Evolutionary conservation across 2,797 vertebrate species (phyloP), one percentile per base, ranked within the genome.

Genomic region (Peromyscus aztecus): DNA sequence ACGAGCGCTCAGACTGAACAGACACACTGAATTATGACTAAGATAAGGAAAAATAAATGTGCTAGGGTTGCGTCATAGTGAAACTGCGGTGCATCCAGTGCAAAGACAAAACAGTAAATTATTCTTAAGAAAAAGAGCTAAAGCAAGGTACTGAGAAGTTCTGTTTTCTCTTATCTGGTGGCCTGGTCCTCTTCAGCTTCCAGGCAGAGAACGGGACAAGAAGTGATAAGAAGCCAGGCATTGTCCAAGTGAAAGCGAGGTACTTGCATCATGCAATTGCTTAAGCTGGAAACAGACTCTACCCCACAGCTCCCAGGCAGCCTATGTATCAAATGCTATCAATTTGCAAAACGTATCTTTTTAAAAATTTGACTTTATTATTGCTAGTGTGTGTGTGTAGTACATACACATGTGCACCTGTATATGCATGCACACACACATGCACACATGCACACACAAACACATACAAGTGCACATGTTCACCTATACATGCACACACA

Each of bases 91-190:
- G 0, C 27, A 43, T 59, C 43, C 71, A 46, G 29, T 27, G 34
- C 67, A 73, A 76, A 95, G 16, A 29, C 52, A 71, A 87, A 90
- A 61, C 43, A 55, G 23, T 71, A 91, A 75, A 21, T 59, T 75
- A 52, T 63, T 81, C 52, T 84, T 57, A 88, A 83, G 78, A 94
- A 92, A 96, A 73, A 34, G 16, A 95, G 89, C 55, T 86, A 49
- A 75, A 78, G 40, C 29, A 77, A 46, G 46, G 46, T 73, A 49
- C 43, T 29, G 13, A 89, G 65, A 96, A 89, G 67, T 37, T 59
- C 40, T n/a, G 77, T 57, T 77, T 67, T 85, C 6, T 81, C 75
- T 52, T 59, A 11, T 55, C 49, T 65, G 11, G 31, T 59, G 67
- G 73, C 31, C 46, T 65, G 37, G 40, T 37, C n/a, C 8, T 46